A percentile compares a stretch with the other conserved stretches of the same genome.
Conservation (phyloP, 2,888 invertebrate genomes). For the Pimpla rufipes region DNA sequence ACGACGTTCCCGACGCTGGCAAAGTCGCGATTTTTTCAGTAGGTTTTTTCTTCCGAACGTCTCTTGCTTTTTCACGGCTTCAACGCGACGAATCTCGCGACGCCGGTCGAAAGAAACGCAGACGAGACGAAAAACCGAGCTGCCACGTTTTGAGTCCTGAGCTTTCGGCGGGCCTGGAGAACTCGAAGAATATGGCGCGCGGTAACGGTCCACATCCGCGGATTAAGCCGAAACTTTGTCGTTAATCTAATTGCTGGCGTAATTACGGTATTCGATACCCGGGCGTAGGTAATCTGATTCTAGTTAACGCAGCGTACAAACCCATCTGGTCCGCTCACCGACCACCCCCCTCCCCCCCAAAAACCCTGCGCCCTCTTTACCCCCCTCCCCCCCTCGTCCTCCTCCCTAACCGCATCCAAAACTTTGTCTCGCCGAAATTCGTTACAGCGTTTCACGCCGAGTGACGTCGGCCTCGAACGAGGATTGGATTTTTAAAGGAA, state of each 20-base stretch:
- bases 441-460: slow-evolving; percentile 19
- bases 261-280: slow-evolving; percentile 61
- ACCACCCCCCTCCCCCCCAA: too few relatives aligned
- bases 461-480: slow-evolving; percentile 2
- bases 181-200: not conserved
- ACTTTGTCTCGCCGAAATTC: slow-evolving; percentile 22
- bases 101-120: too few relatives aligned
- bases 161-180: not conserved
- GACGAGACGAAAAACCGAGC: not conserved
- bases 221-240: slow-evolving; percentile 77
- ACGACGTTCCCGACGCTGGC: not conserved
- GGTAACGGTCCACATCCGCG: slow-evolving; percentile 67
- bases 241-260: slow-evolving; percentile 78
- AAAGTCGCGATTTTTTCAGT: not conserved
- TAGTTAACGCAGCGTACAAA: slow-evolving; percentile 36
- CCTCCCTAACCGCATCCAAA: slow-evolving; percentile 7
- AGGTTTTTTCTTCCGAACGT: too few relatives aligned
- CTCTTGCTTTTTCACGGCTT: too few relatives aligned
- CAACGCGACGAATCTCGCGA: not conserved
- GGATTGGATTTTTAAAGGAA: not conserved
- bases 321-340: slow-evolving; percentile 47
- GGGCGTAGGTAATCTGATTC: slow-evolving; percentile 48
- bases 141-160: too few relatives aligned
- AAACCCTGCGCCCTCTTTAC: too few relatives aligned
- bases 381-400: not conserved